Evolutionary conservation across 2,888 invertebrate genomes (phyloP).

Genomic region (Synanthedon vespiformis): DNA sequence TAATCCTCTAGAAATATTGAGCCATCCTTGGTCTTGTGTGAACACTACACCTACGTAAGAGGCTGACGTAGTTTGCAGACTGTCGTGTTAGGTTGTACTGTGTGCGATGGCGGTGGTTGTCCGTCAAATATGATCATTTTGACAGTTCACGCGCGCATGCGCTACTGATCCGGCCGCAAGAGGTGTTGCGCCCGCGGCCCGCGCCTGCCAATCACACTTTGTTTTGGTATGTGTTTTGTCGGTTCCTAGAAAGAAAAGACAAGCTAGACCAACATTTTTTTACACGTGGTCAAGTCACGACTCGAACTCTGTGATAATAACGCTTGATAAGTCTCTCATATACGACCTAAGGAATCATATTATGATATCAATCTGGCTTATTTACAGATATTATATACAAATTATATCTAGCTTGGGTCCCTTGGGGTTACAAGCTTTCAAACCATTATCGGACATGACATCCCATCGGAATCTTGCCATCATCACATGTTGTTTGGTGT

Average conservation of each 20-base stretch:
- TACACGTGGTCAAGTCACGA: background rate
- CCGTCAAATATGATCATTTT: slow-evolving; percentile 40
- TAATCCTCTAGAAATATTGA: too few species aligned
- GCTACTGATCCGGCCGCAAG: slow-evolving; percentile 31
- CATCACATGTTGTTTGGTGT: too few species aligned
- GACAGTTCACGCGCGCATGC: slow-evolving; percentile 52
- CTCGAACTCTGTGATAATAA: background rate
- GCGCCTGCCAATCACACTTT: slow-evolving; percentile 27
- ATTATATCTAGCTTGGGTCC: too few species aligned
- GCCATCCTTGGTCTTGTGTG: too few species aligned
- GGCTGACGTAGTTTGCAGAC: too few species aligned
- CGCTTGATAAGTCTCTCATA: background rate
- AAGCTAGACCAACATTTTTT: background rate
- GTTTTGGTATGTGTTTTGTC: slow-evolving; percentile 21
- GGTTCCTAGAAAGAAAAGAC: background rate
- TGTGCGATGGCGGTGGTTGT: slow-evolving; percentile 2
- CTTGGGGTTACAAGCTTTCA: too few species aligned
- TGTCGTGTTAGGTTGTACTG: background rate
- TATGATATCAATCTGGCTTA: too few species aligned
- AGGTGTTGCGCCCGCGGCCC: slow-evolving; percentile 5
- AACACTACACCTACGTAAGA: too few species aligned
- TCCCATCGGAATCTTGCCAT: too few species aligned
- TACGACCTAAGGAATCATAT: too few species aligned
- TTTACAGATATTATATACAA: too few species aligned
- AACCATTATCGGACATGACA: too few species aligned